These are phyloP conservation scores for Pterobdella sp. DNA, from an alignment of 2,888 invertebrate species.

Conservation along the genomic window DNA sequence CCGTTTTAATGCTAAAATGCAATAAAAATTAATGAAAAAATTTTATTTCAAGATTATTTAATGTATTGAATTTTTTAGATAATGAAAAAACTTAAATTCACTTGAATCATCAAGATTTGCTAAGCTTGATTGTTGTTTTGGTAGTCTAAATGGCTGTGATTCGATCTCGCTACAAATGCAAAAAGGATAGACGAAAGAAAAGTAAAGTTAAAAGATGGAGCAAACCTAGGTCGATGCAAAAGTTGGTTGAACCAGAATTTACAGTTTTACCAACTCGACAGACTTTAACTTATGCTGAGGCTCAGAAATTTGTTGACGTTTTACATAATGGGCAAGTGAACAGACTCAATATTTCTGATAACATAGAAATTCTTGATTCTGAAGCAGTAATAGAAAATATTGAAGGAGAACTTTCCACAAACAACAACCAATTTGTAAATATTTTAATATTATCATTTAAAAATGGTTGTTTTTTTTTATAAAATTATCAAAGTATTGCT, in stretches of 20 bases:
- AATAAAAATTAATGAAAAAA: neutral
- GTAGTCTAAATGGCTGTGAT: conserved; percentile 1
- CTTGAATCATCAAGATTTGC: neutral
- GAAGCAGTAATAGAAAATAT: conserved; percentile 32
- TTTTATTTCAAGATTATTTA: too few species aligned
- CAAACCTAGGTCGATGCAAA: neutral
- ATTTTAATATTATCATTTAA: neutral
- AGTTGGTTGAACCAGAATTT: conserved; percentile 12
- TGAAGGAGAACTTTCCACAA: neutral
- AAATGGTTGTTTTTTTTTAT: neutral
- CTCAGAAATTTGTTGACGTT: conserved; percentile 75
- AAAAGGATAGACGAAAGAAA: conserved; percentile 23
- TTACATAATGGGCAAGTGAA: conserved; percentile 74
- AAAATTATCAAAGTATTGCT: neutral
- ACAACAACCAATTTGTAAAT: neutral
- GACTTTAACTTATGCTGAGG: conserved; percentile 72
- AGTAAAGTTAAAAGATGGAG: conserved; percentile 26
- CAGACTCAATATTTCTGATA: conserved; percentile 56
- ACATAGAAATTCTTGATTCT: conserved; percentile 50
- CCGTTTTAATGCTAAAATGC: neutral
- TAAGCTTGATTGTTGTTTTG: neutral
- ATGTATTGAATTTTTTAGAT: too few species aligned
- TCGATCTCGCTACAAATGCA: conserved; percentile 10
- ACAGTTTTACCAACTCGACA: conserved; percentile 54
- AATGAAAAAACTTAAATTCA: neutral